Evolutionary conservation across 2,113 vertebrate genomes (phyloP).

Genomic region (Epinephelus cyanopodus): DNA sequence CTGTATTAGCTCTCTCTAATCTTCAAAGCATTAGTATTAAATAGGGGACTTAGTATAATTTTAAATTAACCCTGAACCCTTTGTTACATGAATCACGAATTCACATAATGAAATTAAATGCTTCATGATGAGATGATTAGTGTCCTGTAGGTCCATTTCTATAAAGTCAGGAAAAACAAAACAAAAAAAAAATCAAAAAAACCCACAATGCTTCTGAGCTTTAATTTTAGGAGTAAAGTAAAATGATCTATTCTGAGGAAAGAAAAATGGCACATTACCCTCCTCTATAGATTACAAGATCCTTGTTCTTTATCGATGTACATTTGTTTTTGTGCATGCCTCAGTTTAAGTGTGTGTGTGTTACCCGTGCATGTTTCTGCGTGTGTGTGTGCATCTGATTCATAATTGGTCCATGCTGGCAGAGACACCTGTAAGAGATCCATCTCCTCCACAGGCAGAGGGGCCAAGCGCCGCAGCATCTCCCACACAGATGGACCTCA

Average conservation of each 20-base stretch:
- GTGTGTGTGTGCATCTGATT: conserved; percentile 45
- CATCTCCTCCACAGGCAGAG: conserved; percentile 71
- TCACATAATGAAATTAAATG: conserved; percentile 25
- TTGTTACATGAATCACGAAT: conserved; percentile 18
- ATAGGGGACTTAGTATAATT: conserved; percentile 11
- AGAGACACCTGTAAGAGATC: conserved; percentile 70
- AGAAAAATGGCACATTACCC: not conserved
- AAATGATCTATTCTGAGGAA: not conserved
- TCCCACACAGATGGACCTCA: conserved; percentile 79
- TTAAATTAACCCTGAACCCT: conserved; percentile 23
- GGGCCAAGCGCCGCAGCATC: conserved; percentile 52
- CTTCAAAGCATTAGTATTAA: conserved; percentile 8
- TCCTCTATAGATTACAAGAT: no score
- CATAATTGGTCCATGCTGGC: conserved; percentile 76
- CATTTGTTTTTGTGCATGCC: conserved; percentile 11
- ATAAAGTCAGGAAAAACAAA: not conserved
- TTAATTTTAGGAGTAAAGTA: not conserved
- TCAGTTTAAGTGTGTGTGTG: conserved; percentile 21
- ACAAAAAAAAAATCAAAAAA: not conserved
- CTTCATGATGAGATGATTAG: conserved; percentile 44
- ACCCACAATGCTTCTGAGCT: not conserved
- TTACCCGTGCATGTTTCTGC: not conserved
- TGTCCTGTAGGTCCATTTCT: not conserved
- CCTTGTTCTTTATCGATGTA: not conserved
- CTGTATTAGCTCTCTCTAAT: not conserved